phyloP scores from a whole-genome alignment of 1,140 invertebrate species.

The Diprion similis region DNA sequence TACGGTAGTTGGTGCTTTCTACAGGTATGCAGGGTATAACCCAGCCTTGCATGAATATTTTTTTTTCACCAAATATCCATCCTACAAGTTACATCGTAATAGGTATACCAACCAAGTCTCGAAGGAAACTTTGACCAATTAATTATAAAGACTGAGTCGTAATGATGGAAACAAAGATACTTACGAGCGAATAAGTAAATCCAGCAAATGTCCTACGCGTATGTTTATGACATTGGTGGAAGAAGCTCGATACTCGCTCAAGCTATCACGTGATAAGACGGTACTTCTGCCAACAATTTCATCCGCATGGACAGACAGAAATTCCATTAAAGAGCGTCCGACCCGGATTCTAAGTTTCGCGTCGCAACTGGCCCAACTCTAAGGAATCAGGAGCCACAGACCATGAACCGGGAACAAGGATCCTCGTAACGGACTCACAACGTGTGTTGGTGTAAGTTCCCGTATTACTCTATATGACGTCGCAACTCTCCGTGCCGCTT shows the following conservation, averaged over 20 bases:
- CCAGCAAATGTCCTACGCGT: too few species aligned
- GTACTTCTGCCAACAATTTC: conserved; percentile 4
- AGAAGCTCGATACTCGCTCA: not conserved
- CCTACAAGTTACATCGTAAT: too few species aligned
- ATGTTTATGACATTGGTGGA: too few species aligned
- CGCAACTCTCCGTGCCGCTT: not conserved
- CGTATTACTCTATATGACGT: not conserved
- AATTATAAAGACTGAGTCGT: too few species aligned
- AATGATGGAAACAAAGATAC: too few species aligned
- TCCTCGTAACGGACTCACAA: not conserved
- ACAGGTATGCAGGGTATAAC: too few species aligned
- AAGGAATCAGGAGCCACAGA: not conserved
- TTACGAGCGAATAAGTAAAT: too few species aligned
- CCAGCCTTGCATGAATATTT: too few species aligned
- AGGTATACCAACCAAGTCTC: too few species aligned
- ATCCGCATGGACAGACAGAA: conserved; percentile 1
- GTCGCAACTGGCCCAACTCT: not conserved
- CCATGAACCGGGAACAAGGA: not conserved
- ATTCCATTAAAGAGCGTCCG: conserved; percentile 7
- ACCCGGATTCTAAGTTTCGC: not conserved
- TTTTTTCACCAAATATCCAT: too few species aligned
- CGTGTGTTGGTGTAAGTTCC: not conserved
- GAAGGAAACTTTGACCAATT: too few species aligned
- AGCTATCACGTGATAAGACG: not conserved
- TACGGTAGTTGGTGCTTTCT: too few species aligned